Evolutionary conservation across 2,888 invertebrate genomes (phyloP).

Genomic region (Xestia ashworthii): DNA sequence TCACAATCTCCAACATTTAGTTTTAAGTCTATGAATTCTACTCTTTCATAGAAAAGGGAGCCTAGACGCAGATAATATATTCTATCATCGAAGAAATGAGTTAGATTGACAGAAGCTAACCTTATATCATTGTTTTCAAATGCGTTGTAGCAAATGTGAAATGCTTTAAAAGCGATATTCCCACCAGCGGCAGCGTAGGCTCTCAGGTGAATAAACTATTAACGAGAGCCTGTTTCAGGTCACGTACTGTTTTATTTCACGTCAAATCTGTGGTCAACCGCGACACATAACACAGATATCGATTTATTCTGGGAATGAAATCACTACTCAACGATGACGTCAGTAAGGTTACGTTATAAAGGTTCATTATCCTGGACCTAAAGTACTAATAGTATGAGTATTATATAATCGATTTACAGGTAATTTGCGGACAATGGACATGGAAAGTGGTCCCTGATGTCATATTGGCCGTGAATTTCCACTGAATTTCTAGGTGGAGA

Average conservation of each 20-base stretch:
- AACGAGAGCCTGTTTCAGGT: background rate
- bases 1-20: background rate
- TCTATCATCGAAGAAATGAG: background rate
- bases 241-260: slow-evolving; percentile 1
- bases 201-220: background rate
- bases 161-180: background rate
- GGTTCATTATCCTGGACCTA: background rate
- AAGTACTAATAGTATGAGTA: background rate
- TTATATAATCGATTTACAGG: background rate
- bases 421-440: background rate
- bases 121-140: background rate
- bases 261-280: background rate
- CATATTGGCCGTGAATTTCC: background rate
- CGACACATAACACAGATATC: background rate
- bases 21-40: background rate
- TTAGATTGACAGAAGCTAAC: background rate
- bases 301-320: background rate
- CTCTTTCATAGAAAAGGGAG: background rate
- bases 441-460: background rate
- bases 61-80: background rate
- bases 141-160: background rate
- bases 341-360: background rate
- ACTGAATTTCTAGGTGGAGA: too few relatives aligned
- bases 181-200: background rate
- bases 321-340: too few relatives aligned